phyloP scores from a whole-genome alignment of 2,888 invertebrate species.

The Chaetogeoica ovagalla region DNA sequence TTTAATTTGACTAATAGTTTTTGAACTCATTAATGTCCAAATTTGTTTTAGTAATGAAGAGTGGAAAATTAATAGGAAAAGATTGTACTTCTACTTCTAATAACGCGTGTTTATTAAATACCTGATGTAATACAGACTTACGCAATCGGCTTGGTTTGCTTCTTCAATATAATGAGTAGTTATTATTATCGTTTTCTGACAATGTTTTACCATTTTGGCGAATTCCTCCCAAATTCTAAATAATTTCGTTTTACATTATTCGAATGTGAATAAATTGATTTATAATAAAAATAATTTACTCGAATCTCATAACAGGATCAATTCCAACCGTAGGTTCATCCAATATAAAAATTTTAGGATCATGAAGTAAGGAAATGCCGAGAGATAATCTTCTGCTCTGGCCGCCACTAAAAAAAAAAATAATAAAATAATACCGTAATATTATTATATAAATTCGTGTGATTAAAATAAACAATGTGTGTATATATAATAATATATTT shows the following conservation, averaged over 20 bases:
- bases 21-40: no score
- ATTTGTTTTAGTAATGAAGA: no score
- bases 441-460: not conserved
- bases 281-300: conserved; percentile 55
- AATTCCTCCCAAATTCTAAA: conserved; percentile 56
- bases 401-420: conserved; percentile 61
- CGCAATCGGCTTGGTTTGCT: conserved; percentile 52
- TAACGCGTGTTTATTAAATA: no score
- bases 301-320: conserved; percentile 61
- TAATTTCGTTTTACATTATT: not conserved
- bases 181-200: conserved; percentile 56
- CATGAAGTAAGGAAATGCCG: conserved; percentile 63
- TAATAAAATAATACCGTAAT: no score
- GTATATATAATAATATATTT: not conserved
- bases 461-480: not conserved
- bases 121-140: not conserved
- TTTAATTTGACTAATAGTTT: no score
- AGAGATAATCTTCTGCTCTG: conserved; percentile 63
- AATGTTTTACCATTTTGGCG: conserved; percentile 54
- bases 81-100: no score
- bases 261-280: not conserved
- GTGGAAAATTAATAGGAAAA: no score
- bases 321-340: conserved; percentile 62
- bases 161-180: conserved; percentile 58
- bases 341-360: conserved; percentile 62